Base-by-base conservation (phyloP, 1,140 invertebrate genomes). In the Pogonomyrmex californicus region DNA sequence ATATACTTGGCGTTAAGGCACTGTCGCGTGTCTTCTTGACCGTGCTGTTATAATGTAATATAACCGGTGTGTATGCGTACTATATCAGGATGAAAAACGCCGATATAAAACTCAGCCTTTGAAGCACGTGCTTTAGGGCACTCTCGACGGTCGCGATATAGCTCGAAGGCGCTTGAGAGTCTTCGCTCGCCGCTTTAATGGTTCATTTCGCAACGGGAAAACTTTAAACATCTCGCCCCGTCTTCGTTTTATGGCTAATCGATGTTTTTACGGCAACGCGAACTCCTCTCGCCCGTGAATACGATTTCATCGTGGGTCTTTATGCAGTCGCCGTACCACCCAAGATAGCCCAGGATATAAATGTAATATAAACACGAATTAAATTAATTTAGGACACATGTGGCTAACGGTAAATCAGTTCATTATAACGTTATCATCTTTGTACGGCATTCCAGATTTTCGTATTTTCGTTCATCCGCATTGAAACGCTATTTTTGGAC, bases 181-280 rank as follows among this genome's bases (percentile, higher is more conserved):
- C 86, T 79, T 51, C 71, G 30, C 65, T 85, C 83, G 78, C 75
- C 58, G 76, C 56, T 91, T 91, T 90, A 91, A 89, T 90, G 89
- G 86, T 86, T 91, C 90, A 90, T 91, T 90, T 92, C 85, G 82
- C 79, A 86, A 71, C 71, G 75, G 85, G 70, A 71, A 88, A 91
- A 91, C 85, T 91, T 91, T 87, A 83, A 87, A 71, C 85, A 90
- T 86, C 86, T 78, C 33, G 77, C 70, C 85, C 49, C 70, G 66
- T 63, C 66, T 85, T 38, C 79, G 76, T 85, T 91, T 91, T 90
- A 91, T 88, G 81, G 87, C 81, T 91, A 92, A 91, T 92, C 91
- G 87, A 91, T 91, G 87, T 86, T 89, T 90, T 87, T 87, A 90
- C 51, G 65, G 62, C 60, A 41, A 33, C 68, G 33, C 77, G 33